Evolutionary conservation across 2,113 vertebrate genomes (phyloP).

Genomic region (Cephalopholis sonnerati): DNA sequence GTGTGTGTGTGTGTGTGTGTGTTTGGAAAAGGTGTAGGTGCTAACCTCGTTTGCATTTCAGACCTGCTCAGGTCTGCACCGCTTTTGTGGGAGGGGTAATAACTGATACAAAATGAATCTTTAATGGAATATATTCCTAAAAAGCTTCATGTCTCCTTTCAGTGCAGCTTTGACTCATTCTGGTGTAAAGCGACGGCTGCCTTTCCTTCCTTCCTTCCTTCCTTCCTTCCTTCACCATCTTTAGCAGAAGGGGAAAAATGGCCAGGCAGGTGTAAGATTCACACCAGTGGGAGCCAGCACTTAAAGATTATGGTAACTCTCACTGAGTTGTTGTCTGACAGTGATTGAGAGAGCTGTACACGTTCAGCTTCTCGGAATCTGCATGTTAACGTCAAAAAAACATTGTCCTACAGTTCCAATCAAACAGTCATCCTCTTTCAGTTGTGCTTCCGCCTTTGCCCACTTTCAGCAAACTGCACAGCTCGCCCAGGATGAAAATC

Average conservation of each 20-base stretch:
- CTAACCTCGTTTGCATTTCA: background rate
- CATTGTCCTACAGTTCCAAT: background rate
- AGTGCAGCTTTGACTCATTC: background rate
- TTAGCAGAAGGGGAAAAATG: background rate
- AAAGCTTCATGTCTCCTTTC: background rate
- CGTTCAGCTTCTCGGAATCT: background rate
- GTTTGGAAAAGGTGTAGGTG: background rate
- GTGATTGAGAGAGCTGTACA: background rate
- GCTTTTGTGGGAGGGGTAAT: too few relatives aligned
- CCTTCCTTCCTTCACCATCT: constrained; percentile 6
- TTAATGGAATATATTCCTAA: background rate
- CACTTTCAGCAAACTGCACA: constrained; percentile 8
- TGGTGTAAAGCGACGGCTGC: background rate
- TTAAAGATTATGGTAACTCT: background rate
- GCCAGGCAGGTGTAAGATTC: constrained; percentile 1
- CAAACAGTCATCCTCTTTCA: background rate
- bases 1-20: too few relatives aligned
- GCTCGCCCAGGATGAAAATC: constrained; percentile 12
- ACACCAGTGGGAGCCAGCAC: background rate
- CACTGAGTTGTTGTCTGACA: background rate
- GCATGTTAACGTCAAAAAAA: background rate
- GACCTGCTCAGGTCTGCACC: background rate
- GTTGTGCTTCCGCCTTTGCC: background rate
- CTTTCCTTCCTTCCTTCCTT: background rate
- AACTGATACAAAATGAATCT: too few relatives aligned